These are phyloP conservation scores for Trachurus trachurus DNA, from an alignment of 2,797 vertebrate species.

Conservation along the genomic window DNA sequence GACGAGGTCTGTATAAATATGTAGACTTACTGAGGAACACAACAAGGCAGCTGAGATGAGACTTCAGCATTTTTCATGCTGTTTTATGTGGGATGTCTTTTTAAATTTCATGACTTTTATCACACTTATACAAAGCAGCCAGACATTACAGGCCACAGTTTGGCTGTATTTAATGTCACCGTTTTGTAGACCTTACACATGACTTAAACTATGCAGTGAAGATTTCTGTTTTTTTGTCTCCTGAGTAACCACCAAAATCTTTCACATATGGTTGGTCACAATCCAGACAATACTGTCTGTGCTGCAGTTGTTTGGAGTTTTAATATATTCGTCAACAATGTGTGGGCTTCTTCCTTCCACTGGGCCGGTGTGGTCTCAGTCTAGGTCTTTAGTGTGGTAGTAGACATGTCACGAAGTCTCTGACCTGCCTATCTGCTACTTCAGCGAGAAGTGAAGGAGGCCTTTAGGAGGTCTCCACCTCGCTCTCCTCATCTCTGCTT, in stretches of 20 bases:
- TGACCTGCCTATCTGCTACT: slow-evolving; percentile 70
- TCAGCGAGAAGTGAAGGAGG: slow-evolving; percentile 62
- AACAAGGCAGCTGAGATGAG: slow-evolving; percentile 27
- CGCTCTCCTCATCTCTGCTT: slow-evolving; percentile 60
- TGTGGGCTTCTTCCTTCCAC: slow-evolving; percentile 76
- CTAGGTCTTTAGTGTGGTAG: slow-evolving; percentile 62
- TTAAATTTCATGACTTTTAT: slow-evolving; percentile 41
- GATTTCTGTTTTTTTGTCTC: slow-evolving; percentile 59
- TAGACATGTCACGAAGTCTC: slow-evolving; percentile 64
- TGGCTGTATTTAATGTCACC: slow-evolving; percentile 52
- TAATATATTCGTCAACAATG: slow-evolving; percentile 69
- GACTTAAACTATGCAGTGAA: slow-evolving; percentile 56
- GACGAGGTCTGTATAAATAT: slow-evolving; percentile 22
- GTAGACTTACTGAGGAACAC: slow-evolving; percentile 17
- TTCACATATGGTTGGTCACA: slow-evolving; percentile 66
- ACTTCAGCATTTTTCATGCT: slow-evolving; percentile 23
- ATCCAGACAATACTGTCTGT: slow-evolving; percentile 55
- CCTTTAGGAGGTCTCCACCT: slow-evolving; percentile 76
- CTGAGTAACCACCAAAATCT: slow-evolving; percentile 57
- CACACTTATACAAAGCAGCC: slow-evolving; percentile 33
- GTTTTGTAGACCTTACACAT: slow-evolving; percentile 52
- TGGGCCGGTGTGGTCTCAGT: slow-evolving; percentile 59
- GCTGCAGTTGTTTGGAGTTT: slow-evolving; percentile 62
- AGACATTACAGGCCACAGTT: slow-evolving; percentile 46
- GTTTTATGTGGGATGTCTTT: slow-evolving; percentile 11